Base-by-base conservation (phyloP, 2,888 invertebrate species). In the Thereva unica region DNA sequence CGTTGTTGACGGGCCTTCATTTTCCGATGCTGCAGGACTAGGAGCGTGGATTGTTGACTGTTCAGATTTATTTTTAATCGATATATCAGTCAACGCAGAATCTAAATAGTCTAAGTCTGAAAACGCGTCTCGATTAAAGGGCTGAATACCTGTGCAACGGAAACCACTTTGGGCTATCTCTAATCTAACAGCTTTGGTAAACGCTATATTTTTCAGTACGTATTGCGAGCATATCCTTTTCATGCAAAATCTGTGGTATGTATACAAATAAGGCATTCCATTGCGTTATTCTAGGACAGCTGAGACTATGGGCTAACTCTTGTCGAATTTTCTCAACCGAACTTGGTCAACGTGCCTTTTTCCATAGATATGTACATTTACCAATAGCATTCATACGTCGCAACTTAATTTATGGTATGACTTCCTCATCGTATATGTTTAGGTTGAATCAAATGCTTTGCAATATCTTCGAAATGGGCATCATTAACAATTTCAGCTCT, bases 251-350 rank as follows among this genome's bases (percentile, higher is more conserved):
- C 34, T 67, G 55, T 56, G 55, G 66, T 9, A 71, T 41, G 7
- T 66, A 55, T 64, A 69, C 70, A 64, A 66, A 70, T 9, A 69
- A 35, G 12, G 68, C 68, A 42, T 67, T 70, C 68, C 71, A 70
- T 56, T 67, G 53, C 12, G 69, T 69, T 7, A 67, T 50, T 45
- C 68, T 66, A 8, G 69, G 69, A 56, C 66, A 69, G 59, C 64
- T 61, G 23, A 71, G 57, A 37, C 55, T 42, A 37, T 44, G 57
- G 7, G 69, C 67, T 37, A 69, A 55, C n/a, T 54, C 59, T 1
- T 49, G 40, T 9, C 45, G 49, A 40, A 69, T 68, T 45, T 63
- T 54, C 64, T 68, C 69, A 38, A 64, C 64, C 49, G 63, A 55
- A 54, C 66, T 69, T 55, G 67, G 53, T 40, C 65, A 59, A 40